Evolutionary conservation across 2,888 invertebrate genomes (phyloP).

Genomic region (Ophioninae sp.): DNA sequence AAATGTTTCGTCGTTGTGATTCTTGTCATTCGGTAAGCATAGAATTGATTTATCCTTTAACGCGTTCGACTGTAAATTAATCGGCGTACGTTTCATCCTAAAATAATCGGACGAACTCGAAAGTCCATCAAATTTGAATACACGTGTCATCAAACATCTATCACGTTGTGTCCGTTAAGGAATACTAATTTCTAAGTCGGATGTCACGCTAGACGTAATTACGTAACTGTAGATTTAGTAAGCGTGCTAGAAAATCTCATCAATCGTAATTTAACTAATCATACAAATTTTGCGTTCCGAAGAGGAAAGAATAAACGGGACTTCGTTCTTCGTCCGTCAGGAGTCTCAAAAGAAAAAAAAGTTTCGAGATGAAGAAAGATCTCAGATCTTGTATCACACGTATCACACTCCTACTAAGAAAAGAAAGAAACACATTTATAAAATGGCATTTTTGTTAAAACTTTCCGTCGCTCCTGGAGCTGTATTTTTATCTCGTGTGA

Average conservation of each 20-base stretch:
- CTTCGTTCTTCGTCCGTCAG: constrained; percentile 8
- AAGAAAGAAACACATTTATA: constrained; percentile 29
- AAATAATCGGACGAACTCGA: constrained; percentile 18
- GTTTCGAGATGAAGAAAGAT: background rate
- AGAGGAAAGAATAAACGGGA: background rate
- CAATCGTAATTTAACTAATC: constrained; percentile 29
- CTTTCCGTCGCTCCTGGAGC: constrained; percentile 55
- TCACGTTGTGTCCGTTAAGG: constrained; percentile 32
- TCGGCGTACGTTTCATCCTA: constrained; percentile 12
- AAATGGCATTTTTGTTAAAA: constrained; percentile 55
- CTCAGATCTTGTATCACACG: constrained; percentile 48
- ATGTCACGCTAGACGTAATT: constrained; percentile 29
- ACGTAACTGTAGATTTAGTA: constrained; percentile 39
- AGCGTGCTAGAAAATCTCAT: constrained; percentile 29
- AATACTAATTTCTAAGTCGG: constrained; percentile 25
- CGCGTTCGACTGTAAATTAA: constrained; percentile 28
- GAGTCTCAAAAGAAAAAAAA: constrained; percentile 47
- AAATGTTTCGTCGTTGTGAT: background rate
- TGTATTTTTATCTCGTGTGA: constrained; percentile 63
- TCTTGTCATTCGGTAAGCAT: constrained; percentile 20
- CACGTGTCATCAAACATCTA: constrained; percentile 49
- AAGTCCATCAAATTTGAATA: constrained; percentile 28
- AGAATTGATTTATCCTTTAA: constrained; percentile 27
- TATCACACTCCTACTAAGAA: constrained; percentile 47
- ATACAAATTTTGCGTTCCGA: constrained; percentile 32